A percentile compares a stretch with the other conserved stretches of the same genome.
phyloP scores from a whole-genome alignment of 2,888 invertebrate genomes.

The Pogonocherus hispidulus region DNA sequence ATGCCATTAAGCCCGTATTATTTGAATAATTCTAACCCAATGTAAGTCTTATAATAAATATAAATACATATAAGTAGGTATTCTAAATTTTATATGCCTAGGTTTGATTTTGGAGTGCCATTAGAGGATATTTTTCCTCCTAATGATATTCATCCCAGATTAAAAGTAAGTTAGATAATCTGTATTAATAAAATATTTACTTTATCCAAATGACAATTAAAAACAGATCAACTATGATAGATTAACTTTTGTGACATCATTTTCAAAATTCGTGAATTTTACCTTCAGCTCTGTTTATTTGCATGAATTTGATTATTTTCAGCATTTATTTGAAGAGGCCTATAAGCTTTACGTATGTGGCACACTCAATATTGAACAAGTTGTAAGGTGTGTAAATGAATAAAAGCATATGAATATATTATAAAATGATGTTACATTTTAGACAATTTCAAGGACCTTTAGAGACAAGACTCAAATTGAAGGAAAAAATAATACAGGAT shows the following conservation, averaged over 20 bases:
- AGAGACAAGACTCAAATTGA: slow-evolving; percentile 47
- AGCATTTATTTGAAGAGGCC: slow-evolving; percentile 49
- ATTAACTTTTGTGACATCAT: too few relatives aligned
- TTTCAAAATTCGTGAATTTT: too few relatives aligned
- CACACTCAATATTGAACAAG: slow-evolving; percentile 30
- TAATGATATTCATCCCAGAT: slow-evolving; percentile 53
- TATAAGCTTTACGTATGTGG: slow-evolving; percentile 35
- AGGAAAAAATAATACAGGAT: slow-evolving; percentile 46
- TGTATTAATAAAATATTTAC: too few relatives aligned
- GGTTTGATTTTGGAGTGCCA: slow-evolving; percentile 57
- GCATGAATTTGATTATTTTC: slow-evolving; percentile 30
- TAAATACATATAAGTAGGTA: background rate
- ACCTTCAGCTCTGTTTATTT: too few relatives aligned
- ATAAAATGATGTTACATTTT: too few relatives aligned
- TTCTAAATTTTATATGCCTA: slow-evolving; percentile 22
- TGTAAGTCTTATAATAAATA: background rate
- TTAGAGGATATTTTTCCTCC: slow-evolving; percentile 55
- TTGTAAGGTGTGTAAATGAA: slow-evolving; percentile 44
- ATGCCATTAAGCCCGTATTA: slow-evolving; percentile 28
- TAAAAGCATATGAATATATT: too few relatives aligned
- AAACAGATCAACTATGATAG: too few relatives aligned
- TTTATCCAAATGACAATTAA: too few relatives aligned
- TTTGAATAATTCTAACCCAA: slow-evolving; percentile 10
- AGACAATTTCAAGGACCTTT: slow-evolving; percentile 40
- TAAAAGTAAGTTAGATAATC: slow-evolving; percentile 44